Percentiles rank a stretch among this genome's conserved stretches.
Conservation (phyloP, 2,888 invertebrate species). For the Parthenolecanium corni region DNA sequence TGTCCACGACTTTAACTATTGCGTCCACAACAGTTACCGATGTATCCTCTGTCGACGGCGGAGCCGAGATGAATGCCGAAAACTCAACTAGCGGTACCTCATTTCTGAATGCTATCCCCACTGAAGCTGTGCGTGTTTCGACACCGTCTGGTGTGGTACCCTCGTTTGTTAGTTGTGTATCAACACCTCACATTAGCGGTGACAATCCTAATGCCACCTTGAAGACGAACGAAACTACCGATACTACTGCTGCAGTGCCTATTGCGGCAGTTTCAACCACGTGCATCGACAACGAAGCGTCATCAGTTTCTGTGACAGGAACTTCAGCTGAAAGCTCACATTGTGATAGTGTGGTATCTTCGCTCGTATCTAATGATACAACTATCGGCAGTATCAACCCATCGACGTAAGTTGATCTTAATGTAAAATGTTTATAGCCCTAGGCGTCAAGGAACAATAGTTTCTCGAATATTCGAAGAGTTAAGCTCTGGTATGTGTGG, state of each 20-base stretch:
- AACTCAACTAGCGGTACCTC: constrained; percentile 32
- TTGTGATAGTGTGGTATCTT: no score
- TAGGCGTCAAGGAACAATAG: no score
- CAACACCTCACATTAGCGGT: neutral
- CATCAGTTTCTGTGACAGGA: no score
- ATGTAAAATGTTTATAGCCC: no score
- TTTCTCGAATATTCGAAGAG: no score
- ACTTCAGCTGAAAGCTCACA: neutral
- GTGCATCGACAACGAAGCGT: neutral
- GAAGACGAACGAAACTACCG: neutral
- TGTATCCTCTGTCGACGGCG: constrained; percentile 34
- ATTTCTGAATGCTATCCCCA: neutral
- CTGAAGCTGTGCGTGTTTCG: neutral
- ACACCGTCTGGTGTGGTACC: neutral
- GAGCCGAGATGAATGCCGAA: constrained; percentile 31
- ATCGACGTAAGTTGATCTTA: no score
- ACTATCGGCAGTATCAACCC: no score
- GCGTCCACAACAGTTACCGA: constrained; percentile 32
- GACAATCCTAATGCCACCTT: neutral
- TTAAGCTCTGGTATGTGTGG: no score
- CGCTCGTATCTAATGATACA: no score
- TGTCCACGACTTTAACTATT: neutral
- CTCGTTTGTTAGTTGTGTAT: neutral
- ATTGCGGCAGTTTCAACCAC: neutral
- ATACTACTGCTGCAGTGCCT: neutral